phyloP scores from a whole-genome alignment of 35 echinoderm and acorn worm genomes.

The Holothuria glaberrima region DNA sequence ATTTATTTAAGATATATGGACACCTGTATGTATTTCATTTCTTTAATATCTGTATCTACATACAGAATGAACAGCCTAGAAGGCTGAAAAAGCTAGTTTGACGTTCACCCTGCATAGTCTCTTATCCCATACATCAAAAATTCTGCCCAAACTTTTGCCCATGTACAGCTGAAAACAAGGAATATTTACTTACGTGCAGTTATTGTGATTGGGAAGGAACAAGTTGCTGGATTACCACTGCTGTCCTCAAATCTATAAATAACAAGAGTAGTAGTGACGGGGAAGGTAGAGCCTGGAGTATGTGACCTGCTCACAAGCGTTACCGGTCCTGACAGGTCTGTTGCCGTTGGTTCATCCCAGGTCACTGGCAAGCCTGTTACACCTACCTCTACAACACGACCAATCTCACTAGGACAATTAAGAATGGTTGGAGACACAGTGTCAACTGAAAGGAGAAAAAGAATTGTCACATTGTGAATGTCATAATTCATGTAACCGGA shows the following conservation, averaged over 20 bases:
- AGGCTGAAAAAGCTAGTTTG: no score
- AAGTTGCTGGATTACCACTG: background rate
- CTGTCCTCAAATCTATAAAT: slow-evolving; percentile 23
- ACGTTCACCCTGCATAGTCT: no score
- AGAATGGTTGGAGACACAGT: slow-evolving; percentile 18
- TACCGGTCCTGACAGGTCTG: background rate
- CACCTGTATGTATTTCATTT: no score
- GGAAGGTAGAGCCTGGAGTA: background rate
- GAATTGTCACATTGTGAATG: background rate
- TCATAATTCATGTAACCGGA: no score
- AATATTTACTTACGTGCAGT: background rate
- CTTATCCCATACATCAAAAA: no score
- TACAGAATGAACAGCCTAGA: no score
- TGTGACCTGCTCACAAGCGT: background rate
- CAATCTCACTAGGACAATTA: background rate
- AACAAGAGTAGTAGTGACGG: slow-evolving; percentile 5
- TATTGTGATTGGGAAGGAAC: slow-evolving; percentile 18
- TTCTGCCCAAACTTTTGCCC: no score
- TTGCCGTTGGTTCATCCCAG: slow-evolving; percentile 42
- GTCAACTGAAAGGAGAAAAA: slow-evolving; percentile 33
- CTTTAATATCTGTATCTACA: no score
- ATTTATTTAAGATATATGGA: no score
- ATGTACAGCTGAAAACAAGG: no score
- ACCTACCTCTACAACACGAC: slow-evolving; percentile 16
- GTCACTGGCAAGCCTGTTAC: background rate